These are phyloP conservation scores for Baronia brevicornis DNA, from an alignment of 2,888 invertebrate species.

Conservation along the genomic window DNA sequence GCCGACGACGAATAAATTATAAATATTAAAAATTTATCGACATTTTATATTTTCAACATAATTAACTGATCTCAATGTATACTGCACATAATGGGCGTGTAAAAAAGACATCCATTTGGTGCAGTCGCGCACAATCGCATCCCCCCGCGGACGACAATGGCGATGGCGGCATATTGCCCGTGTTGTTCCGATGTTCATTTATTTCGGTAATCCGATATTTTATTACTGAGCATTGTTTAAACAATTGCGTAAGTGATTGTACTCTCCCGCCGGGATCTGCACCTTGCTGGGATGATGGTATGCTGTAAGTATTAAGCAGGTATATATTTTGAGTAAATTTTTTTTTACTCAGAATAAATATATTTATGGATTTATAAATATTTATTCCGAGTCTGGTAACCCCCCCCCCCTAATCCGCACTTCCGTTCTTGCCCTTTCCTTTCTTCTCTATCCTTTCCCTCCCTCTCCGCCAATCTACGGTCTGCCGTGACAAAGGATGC, in stretches of 20 bases:
- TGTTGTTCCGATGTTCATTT: slow-evolving; percentile 49
- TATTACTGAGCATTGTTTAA: slow-evolving; percentile 68
- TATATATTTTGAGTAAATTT: slow-evolving; percentile 3
- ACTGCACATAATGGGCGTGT: neutral
- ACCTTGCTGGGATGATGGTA: slow-evolving; percentile 40
- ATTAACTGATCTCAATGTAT: slow-evolving; percentile 17
- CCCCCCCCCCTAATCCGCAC: no score
- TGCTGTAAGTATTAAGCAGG: slow-evolving; percentile 25
- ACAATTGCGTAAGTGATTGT: slow-evolving; percentile 74
- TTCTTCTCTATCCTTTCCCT: no score
- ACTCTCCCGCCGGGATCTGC: slow-evolving; percentile 40
- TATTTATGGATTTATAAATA: no score
- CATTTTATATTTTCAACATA: no score
- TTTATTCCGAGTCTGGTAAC: no score
- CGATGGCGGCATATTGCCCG: slow-evolving; percentile 37
- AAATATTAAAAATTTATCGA: no score
- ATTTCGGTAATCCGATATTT: slow-evolving; percentile 66
- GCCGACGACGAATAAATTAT: neutral
- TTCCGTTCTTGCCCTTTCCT: no score
- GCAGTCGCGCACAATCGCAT: slow-evolving; percentile 5
- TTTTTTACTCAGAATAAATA: slow-evolving; percentile 1
- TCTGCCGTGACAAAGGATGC: no score
- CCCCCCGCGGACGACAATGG: slow-evolving; percentile 25
- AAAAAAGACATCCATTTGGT: slow-evolving; percentile 3
- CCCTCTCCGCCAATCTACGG: no score